A percentile compares a stretch with the other conserved stretches of the same genome.
Conservation (phyloP, 2,888 invertebrate species). For the Pollenia griseotomentosa region DNA sequence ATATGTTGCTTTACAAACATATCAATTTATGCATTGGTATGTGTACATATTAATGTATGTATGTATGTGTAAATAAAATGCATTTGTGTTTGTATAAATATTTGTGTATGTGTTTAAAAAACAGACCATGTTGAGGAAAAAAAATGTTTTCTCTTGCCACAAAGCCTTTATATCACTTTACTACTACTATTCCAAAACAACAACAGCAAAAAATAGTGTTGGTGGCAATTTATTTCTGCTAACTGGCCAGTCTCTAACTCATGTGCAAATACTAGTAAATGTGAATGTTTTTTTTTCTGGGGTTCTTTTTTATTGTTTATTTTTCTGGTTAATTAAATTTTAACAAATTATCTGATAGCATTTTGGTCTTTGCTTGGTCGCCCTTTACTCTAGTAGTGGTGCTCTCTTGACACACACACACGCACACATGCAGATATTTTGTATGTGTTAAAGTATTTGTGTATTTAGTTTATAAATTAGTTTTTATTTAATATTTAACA, state of each 20-base stretch:
- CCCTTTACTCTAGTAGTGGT: not conserved
- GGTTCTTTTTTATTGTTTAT: slow-evolving; percentile 33
- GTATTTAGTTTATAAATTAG: slow-evolving; percentile 23
- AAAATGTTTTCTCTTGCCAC: slow-evolving; percentile 3
- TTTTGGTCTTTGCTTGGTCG: slow-evolving; percentile 55
- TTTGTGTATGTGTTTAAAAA: not conserved
- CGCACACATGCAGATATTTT: not conserved
- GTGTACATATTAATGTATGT: not conserved
- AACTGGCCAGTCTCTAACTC: not conserved
- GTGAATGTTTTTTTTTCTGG: not conserved
- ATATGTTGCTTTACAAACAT: slow-evolving; percentile 20
- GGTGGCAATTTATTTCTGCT: slow-evolving; percentile 23
- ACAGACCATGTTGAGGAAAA: not conserved
- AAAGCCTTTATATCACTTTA: slow-evolving; percentile 63
- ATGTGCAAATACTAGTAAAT: not conserved
- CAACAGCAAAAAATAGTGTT: slow-evolving; percentile 13
- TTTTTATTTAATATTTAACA: slow-evolving; percentile 61
- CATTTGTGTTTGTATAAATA: not conserved
- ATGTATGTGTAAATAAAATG: not conserved
- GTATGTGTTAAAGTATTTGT: not conserved
- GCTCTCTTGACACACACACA: not conserved
- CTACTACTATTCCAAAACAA: not conserved
- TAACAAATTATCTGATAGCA: slow-evolving; percentile 74
- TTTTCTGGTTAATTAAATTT: slow-evolving; percentile 76
- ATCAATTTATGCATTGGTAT: not conserved